Percentiles rank a stretch among this genome's conserved stretches.
Evolutionary conservation across 2,113 vertebrate species (phyloP).

Genomic region (Tetrax tetrax): DNA sequence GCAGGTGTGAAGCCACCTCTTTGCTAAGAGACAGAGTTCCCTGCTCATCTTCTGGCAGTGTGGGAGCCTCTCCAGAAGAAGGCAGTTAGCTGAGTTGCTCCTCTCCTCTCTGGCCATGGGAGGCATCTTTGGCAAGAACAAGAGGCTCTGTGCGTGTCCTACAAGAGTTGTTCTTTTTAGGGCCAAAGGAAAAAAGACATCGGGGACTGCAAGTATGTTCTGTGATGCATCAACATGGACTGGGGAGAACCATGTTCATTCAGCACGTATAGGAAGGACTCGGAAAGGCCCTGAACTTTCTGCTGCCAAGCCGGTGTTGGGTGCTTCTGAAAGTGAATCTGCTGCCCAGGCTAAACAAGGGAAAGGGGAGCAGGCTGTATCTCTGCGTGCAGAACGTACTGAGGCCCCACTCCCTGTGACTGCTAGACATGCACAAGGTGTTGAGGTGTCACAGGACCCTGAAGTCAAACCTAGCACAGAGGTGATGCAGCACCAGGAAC

Average conservation of each 20-base stretch:
- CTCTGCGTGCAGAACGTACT: rapidly evolving
- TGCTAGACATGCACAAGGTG: rapidly evolving
- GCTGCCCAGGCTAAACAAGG: background rate
- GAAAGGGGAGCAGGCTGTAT: rapidly evolving
- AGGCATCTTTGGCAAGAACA: slow-evolving; percentile 30
- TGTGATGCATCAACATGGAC: background rate
- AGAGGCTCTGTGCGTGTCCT: background rate
- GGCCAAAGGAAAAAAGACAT: background rate
- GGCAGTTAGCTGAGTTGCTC: no score
- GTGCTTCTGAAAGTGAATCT: rapidly evolving
- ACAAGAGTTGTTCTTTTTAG: background rate
- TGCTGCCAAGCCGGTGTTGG: rapidly evolving
- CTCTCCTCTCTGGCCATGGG: background rate
- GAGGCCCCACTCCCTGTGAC: rapidly evolving
- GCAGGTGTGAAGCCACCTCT: background rate
- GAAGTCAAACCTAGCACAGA: background rate
- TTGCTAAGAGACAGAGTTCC: background rate
- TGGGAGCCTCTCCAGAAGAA: background rate
- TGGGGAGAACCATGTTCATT: background rate
- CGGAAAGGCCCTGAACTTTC: background rate
- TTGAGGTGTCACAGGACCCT: background rate
- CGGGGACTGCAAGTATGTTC: rapidly evolving
- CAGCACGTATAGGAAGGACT: background rate
- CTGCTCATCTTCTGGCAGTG: background rate
- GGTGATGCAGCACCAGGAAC: background rate